These are phyloP conservation scores for Erebia palarica DNA, from an alignment of 2,888 invertebrate species.

Conservation along the genomic window DNA sequence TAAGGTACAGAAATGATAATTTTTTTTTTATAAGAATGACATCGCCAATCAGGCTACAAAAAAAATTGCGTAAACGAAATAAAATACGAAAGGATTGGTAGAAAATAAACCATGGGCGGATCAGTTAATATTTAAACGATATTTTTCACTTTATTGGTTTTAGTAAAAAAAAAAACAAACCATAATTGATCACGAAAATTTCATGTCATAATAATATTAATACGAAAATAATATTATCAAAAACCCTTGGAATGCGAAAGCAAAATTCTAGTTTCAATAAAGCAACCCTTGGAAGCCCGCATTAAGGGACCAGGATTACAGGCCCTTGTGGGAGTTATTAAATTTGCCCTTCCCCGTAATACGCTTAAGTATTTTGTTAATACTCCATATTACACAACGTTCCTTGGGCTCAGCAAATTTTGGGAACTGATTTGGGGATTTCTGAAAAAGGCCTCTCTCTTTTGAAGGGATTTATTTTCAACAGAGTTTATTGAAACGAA, in stretches of 20 bases:
- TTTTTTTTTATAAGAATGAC: too few relatives aligned
- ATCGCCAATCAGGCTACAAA: too few relatives aligned
- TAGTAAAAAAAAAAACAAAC: background rate
- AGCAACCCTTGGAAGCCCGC: slow-evolving; percentile 38
- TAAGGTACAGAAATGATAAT: too few relatives aligned
- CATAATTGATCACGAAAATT: background rate
- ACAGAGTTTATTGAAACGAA: background rate
- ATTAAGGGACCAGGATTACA: slow-evolving; percentile 39
- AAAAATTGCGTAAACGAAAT: too few relatives aligned
- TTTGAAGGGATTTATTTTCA: slow-evolving; percentile 15
- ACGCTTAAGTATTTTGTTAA: slow-evolving; percentile 43
- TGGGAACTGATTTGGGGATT: slow-evolving; percentile 31
- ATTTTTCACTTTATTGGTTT: too few relatives aligned
- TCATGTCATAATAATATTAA: slow-evolving; percentile 4
- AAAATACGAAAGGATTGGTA: too few relatives aligned
- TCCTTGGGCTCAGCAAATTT: slow-evolving; percentile 33
- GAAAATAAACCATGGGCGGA: too few relatives aligned
- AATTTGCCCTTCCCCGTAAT: slow-evolving; percentile 43
- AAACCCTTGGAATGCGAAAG: slow-evolving; percentile 30
- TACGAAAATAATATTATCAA: slow-evolving; percentile 8
- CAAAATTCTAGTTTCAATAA: slow-evolving; percentile 42
- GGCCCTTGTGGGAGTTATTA: slow-evolving; percentile 42
- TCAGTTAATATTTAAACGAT: too few relatives aligned
- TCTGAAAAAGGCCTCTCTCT: slow-evolving; percentile 9
- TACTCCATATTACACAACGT: slow-evolving; percentile 36